Percentiles rank a stretch among this genome's conserved stretches.
These are phyloP conservation scores for Temnothorax unifasciatus DNA, from an alignment of 2,888 invertebrate genomes.

Conservation along the genomic window DNA sequence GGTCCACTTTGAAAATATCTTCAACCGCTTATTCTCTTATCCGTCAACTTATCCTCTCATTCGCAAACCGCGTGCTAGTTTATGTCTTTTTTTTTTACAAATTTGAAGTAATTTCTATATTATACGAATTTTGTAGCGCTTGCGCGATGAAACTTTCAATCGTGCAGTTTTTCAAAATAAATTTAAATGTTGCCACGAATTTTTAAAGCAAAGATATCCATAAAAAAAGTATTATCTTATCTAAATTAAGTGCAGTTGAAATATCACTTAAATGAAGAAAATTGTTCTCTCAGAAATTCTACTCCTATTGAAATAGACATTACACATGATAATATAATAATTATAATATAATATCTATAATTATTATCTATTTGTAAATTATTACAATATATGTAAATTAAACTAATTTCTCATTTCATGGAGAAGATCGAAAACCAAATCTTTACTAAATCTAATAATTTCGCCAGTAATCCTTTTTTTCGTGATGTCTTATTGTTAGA, in stretches of 20 bases:
- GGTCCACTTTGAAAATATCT: constrained; percentile 63
- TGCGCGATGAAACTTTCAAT: neutral
- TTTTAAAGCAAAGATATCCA: neutral
- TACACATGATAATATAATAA: neutral
- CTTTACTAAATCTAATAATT: neutral
- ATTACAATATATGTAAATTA: neutral
- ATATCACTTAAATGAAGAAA: neutral
- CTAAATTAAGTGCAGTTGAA: neutral
- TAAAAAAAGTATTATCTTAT: neutral
- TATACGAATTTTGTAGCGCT: neutral
- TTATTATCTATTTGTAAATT: too few relatives aligned
- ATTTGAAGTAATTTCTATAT: neutral
- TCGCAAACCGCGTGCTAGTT: neutral
- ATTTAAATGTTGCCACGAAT: neutral
- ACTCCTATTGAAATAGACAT: neutral
- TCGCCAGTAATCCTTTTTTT: neutral
- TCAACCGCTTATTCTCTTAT: constrained; percentile 44
- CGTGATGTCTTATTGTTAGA: neutral
- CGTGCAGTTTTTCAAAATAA: neutral
- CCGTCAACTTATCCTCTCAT: constrained; percentile 2
- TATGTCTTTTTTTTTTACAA: constrained; percentile 8
- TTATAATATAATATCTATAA: too few relatives aligned
- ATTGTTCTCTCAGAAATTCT: neutral
- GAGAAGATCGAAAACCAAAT: neutral
- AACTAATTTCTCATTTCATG: neutral